phyloP scores from a whole-genome alignment of 2,113 vertebrate species.

The Phainopepla nitens region DNA sequence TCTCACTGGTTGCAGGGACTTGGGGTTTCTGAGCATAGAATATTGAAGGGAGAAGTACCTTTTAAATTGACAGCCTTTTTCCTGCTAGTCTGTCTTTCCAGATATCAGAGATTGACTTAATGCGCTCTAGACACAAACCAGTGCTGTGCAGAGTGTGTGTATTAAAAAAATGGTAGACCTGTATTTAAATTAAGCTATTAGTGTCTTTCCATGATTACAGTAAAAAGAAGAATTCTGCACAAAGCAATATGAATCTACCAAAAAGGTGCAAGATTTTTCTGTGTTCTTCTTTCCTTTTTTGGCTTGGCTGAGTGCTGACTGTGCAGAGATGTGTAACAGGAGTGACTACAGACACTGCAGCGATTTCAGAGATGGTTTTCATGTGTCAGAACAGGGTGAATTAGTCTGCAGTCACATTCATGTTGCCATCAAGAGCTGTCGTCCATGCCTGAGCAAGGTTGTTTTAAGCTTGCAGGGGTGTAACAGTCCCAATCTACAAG shows the following conservation, averaged over 20 bases:
- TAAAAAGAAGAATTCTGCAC: background rate
- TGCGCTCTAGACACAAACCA: background rate
- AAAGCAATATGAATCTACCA: background rate
- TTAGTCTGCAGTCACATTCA: slow-evolving; percentile 4
- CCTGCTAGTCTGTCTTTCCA: background rate
- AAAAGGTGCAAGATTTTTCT: background rate
- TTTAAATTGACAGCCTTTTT: background rate
- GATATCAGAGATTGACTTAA: background rate
- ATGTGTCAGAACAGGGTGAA: background rate
- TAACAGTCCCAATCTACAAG: background rate
- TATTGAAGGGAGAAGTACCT: background rate
- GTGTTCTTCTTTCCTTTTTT: background rate
- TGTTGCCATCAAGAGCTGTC: background rate
- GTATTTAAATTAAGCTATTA: background rate
- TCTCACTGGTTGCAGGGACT: background rate
- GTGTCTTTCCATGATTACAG: background rate
- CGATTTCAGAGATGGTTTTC: background rate
- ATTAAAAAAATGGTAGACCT: background rate
- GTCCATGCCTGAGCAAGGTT: background rate
- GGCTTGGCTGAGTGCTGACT: background rate
- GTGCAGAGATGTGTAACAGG: background rate
- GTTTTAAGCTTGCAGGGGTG: background rate
- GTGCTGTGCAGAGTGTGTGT: background rate
- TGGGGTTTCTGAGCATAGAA: background rate
- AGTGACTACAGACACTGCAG: background rate